phyloP scores from a whole-genome alignment of 2,113 vertebrate species.

The Chionodraco myersi region DNA sequence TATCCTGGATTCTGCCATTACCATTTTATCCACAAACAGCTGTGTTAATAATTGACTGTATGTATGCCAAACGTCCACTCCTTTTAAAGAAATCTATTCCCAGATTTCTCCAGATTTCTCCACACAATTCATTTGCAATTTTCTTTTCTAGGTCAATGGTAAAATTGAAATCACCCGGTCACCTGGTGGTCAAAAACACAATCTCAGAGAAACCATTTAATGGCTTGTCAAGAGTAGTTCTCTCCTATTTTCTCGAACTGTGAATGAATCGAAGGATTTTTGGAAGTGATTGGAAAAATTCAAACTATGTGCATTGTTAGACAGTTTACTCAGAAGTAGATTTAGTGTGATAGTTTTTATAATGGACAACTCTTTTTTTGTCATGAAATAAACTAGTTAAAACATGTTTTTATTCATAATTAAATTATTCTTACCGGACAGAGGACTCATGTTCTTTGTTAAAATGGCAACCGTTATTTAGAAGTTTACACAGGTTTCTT shows the following conservation, averaged over 20 bases:
- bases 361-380: no score
- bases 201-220: background rate
- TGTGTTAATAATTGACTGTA: background rate
- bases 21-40: conserved; percentile 35
- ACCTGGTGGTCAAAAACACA: background rate
- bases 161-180: background rate
- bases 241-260: conserved; percentile 13
- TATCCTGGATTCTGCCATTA: conserved; percentile 73
- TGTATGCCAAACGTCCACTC: background rate
- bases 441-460: no score
- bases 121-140: background rate
- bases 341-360: no score
- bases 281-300: conserved; percentile 13
- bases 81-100: background rate
- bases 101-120: background rate
- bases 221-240: background rate
- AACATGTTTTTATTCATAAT: no score
- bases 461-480: no score
- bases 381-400: no score
- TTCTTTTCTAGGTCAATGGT: background rate
- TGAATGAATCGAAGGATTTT: conserved; percentile 12
- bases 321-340: background rate
- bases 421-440: no score
- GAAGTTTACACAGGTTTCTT: no score
- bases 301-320: conserved; percentile 1